Conservation (phyloP, 1,140 invertebrate genomes). For the Pinna nobilis region DNA sequence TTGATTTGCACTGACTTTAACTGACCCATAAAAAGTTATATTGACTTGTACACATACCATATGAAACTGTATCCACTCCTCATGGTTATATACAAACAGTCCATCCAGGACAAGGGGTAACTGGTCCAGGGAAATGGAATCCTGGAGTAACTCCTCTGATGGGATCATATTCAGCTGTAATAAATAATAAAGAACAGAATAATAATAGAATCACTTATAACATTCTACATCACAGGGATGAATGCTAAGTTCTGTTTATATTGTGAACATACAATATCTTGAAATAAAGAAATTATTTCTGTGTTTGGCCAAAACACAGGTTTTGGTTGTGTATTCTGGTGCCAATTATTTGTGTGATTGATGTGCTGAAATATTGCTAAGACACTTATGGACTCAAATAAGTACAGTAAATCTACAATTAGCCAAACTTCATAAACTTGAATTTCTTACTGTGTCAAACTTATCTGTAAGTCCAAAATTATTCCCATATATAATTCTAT, state of each 20-base stretch:
- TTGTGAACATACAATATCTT: background rate
- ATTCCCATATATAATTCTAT: too few relatives aligned
- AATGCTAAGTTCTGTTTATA: background rate
- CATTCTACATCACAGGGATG: background rate
- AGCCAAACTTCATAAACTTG: too few relatives aligned
- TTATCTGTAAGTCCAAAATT: too few relatives aligned
- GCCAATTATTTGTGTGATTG: too few relatives aligned
- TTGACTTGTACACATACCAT: conserved; percentile 56
- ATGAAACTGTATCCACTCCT: conserved; percentile 69
- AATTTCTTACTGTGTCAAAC: too few relatives aligned
- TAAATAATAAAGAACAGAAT: background rate
- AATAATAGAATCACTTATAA: background rate
- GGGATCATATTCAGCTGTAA: conserved; percentile 62
- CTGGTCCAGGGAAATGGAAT: conserved; percentile 57
- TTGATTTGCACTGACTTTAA: background rate
- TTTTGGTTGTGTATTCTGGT: too few relatives aligned
- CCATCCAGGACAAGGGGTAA: conserved; percentile 65
- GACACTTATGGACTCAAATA: too few relatives aligned
- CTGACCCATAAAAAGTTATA: background rate
- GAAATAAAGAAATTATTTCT: too few relatives aligned
- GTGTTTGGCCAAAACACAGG: too few relatives aligned
- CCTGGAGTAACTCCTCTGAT: conserved; percentile 55
- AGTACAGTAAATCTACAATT: too few relatives aligned
- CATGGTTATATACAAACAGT: conserved; percentile 62
- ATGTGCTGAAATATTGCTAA: too few relatives aligned